Percentiles rank a stretch among this genome's conserved stretches.
Evolutionary conservation across 2,113 vertebrate genomes (phyloP).

Genomic region (Origma solitaria): DNA sequence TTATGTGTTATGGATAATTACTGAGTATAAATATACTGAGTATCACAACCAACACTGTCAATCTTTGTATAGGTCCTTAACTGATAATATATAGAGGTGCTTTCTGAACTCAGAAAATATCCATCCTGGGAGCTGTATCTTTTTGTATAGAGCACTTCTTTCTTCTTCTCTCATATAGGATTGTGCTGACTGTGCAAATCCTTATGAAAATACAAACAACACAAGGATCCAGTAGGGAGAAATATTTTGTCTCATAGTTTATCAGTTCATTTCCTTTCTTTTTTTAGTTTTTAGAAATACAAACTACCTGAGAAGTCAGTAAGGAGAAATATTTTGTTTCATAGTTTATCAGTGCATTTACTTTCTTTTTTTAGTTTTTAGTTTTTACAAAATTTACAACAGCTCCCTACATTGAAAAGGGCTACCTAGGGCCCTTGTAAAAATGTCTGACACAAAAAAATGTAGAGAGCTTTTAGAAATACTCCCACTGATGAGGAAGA

Average conservation of each 20-base stretch:
- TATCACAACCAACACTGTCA: not conserved
- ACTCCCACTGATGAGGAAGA: not conserved
- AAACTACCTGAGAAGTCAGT: not conserved
- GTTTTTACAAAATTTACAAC: not conserved
- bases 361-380: not conserved
- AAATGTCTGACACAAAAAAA: not conserved
- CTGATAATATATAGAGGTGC: not conserved
- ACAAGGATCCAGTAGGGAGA: not conserved
- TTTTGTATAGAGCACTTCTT: not conserved
- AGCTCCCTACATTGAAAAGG: not conserved
- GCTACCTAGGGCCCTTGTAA: not conserved
- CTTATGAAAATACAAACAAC: not conserved
- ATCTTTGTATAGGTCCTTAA: not conserved
- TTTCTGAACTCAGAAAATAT: not conserved
- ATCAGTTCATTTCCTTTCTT: not conserved
- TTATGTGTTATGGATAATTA: not conserved
- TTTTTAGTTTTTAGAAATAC: not conserved
- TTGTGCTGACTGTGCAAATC: not conserved
- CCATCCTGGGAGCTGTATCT: not conserved
- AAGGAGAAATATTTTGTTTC: not conserved
- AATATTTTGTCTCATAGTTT: not conserved
- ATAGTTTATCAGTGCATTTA: not conserved
- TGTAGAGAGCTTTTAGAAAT: not conserved
- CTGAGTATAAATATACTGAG: not conserved
- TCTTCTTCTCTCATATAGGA: not conserved